Conservation (phyloP, 2,888 invertebrate species). For the Pyralis farinalis region DNA sequence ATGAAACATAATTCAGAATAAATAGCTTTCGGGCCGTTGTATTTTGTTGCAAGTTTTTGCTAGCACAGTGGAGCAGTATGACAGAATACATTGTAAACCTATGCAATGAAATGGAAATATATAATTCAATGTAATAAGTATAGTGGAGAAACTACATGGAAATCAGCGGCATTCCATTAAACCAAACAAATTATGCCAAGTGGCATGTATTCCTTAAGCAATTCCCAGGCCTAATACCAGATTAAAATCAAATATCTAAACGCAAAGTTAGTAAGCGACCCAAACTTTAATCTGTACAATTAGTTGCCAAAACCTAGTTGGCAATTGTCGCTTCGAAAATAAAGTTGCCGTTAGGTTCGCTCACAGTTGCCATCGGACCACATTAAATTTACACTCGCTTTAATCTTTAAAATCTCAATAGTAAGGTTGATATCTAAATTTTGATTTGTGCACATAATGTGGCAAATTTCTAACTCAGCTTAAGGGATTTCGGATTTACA, state of each 20-base stretch:
- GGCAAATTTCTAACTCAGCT: conserved; percentile 58
- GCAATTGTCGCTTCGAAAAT: conserved; percentile 71
- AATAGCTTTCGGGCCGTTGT: no score
- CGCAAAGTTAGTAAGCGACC: conserved; percentile 36
- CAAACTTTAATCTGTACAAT: conserved; percentile 68
- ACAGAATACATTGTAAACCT: not conserved
- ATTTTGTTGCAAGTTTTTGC: no score
- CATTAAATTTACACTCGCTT: conserved; percentile 19
- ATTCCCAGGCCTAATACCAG: conserved; percentile 17
- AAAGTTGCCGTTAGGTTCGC: conserved; percentile 59
- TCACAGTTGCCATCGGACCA: conserved; percentile 44
- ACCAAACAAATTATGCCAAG: not conserved
- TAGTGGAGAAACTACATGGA: not conserved
- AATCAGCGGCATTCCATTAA: not conserved
- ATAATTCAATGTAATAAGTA: no score
- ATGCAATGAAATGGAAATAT: no score
- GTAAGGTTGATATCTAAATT: conserved; percentile 25
- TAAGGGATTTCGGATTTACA: conserved; percentile 71
- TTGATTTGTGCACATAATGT: conserved; percentile 20
- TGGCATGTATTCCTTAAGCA: conserved; percentile 1
- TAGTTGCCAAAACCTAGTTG: conserved; percentile 67
- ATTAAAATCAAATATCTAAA: conserved; percentile 44
- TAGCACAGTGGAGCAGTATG: no score
- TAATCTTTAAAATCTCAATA: conserved; percentile 18
- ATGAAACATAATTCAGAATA: no score